Base-by-base conservation (phyloP, 1,140 invertebrate genomes). In the Drosophila watanabei region DNA sequence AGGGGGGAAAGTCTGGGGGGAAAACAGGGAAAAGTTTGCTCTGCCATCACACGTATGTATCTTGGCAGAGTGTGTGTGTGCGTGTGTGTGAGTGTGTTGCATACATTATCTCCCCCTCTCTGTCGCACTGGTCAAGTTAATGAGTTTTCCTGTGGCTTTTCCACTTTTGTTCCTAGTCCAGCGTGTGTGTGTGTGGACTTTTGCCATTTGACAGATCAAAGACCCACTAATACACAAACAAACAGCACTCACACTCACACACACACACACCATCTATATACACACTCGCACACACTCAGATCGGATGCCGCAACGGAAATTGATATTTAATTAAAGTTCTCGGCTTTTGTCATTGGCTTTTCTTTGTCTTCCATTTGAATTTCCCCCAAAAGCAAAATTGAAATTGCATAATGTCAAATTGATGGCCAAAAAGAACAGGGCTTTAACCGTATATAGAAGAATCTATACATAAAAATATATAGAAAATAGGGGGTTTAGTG, bases 251-350 rank as follows among this genome's bases (percentile, higher is more conserved):
- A 16, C 60, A 32, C 41, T 28, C 39, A 32, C 45, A 7, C 10
- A 39, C 11, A 64, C n/a, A 49, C 54, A 62, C 41, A 14, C 45
- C n/a, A n/a, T n/a, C n/a, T n/a, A n/a, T 24, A 24, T 24, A 37
- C 32, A 49, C 39, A 58, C 30, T 39, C 28, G 30, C 41, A 62
- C 35, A 14, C 45, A 48, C 59, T 18, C 43, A 37, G 49, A 46
- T 46, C 80, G 59, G 78, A 85, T 72, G 73, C 62, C 64, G 28
- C 59, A 79, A 41, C 79, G 82, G 82, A 85, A 85, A 86, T 86
- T 86, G 79, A 87, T 86, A 87, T 86, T 86, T 86, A 87, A 86
- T 86, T 87, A 86, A 87, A 86, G 83, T 85, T 86, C 75, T 68
- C 46, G 49, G 68, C 70, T 73, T 61, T 72, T 73, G 68, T 60